phyloP scores from a whole-genome alignment of 2,888 invertebrate genomes.

The Apoda limacodes region DNA sequence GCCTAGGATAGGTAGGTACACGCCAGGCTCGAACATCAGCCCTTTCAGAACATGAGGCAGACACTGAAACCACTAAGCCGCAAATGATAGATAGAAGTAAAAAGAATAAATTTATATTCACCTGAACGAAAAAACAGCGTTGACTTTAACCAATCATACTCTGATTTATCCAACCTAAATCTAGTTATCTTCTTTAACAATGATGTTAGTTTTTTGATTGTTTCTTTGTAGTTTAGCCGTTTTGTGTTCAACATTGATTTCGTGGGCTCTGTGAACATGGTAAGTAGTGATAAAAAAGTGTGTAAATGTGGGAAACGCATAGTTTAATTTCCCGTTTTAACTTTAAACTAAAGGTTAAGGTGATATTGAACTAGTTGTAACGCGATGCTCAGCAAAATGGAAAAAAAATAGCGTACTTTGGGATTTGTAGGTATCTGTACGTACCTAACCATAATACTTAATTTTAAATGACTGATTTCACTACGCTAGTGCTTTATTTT shows the following conservation, averaged over 20 bases:
- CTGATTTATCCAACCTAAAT: slow-evolving; percentile 81
- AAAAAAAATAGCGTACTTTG: neutral
- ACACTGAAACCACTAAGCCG: too few species aligned
- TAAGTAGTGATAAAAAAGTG: neutral
- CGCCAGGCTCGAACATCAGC: too few species aligned
- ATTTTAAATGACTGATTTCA: neutral
- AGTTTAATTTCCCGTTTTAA: too few species aligned
- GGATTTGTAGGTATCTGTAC: neutral
- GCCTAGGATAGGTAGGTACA: too few species aligned
- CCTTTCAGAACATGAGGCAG: too few species aligned
- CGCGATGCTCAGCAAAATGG: too few species aligned
- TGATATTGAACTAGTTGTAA: too few species aligned
- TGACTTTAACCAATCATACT: slow-evolving; percentile 88
- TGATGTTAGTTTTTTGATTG: slow-evolving; percentile 63
- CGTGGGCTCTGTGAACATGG: slow-evolving; percentile 49
- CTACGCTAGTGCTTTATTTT: too few species aligned
- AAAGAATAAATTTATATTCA: too few species aligned
- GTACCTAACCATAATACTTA: neutral
- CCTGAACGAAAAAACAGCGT: slow-evolving; percentile 85
- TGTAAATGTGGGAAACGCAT: too few species aligned
- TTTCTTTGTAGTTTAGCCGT: slow-evolving; percentile 64
- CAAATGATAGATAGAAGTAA: too few species aligned
- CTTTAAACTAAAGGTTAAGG: too few species aligned
- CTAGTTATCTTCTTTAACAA: slow-evolving; percentile 74
- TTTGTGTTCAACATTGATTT: slow-evolving; percentile 42